Evolutionary conservation across 2,797 vertebrate species (phyloP), one percentile per base, ranked within the genome.

Genomic region (Capromys pilorides): DNA sequence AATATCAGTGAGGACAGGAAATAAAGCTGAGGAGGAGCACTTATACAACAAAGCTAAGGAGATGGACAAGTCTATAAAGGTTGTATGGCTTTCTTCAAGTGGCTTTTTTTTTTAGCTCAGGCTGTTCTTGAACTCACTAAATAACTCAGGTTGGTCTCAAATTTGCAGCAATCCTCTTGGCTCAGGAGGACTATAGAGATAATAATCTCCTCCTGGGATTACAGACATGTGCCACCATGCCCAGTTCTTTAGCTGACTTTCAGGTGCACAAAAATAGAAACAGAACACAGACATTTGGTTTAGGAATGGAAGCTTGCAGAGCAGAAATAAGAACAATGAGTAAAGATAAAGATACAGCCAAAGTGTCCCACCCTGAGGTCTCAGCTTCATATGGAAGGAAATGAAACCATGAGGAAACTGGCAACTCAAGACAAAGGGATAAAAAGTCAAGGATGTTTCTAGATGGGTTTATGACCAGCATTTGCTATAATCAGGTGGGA

Each of bases 401-500:
- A 88, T 10, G 14, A 80, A 91, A 83, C 9, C 0, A 71, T 14
- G 26, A 84, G 57, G 85, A 93, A 82, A 86, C 49, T 36, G 57
- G 71, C 62, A 4, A n/a, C 51, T 22, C 19, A 39, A 5, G 13
- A 62, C 6, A 88, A 83, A 73, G 21, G 71, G 54, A 88, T 51
- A 90, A 62, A 83, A 81, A 36, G 66, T 36, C 88, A 83, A 88
- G 86, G 41, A 94, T 64, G 36, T 59, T 71, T 96, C 66, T 59
- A 61, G n/a, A 26, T 64, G 22, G 57, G 79, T 31, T 19, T 57
- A 57, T 49, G 84, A 86, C 41, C 62, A 84, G 83, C 21, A 89
- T 91, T 1, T 62, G 28, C 1, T 79, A 2, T n/a, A 26, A 49
- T 80, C 33, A 81, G n/a, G 3, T 18, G 41, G 33, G 71, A 81